Conservation (phyloP, 30 jellyfish, hydroid and myxozoan genomes). For the Pelagia noctiluca region DNA sequence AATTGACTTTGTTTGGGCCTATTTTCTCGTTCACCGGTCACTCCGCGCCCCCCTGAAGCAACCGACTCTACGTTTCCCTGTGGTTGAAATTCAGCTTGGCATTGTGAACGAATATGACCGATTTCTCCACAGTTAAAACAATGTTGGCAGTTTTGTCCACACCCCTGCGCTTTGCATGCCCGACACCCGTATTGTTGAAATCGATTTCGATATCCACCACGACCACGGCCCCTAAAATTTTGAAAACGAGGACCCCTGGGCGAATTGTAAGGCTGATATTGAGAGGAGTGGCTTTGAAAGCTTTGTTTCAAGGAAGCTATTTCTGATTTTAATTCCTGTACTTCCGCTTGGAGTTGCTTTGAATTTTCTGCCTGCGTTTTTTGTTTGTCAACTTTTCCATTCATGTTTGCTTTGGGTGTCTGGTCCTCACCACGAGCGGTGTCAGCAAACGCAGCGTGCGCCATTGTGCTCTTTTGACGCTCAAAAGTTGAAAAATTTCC, state of each 20-base stretch:
- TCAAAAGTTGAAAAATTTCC: neutral
- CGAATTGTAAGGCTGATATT: neutral
- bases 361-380: neutral
- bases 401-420: neutral
- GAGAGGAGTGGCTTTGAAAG: neutral
- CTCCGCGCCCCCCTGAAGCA: slow-evolving; percentile 56
- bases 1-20: slow-evolving; percentile 17
- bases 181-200: slow-evolving; percentile 17
- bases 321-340: neutral
- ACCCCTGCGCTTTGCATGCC: slow-evolving; percentile 14
- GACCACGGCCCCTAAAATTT: neutral
- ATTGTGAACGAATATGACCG: slow-evolving; percentile 20
- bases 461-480: neutral
- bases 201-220: neutral
- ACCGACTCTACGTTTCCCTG: slow-evolving; percentile 30
- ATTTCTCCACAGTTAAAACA: slow-evolving; percentile 33
- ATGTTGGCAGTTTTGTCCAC: slow-evolving; percentile 15
- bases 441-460: neutral
- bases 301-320: neutral
- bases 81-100: neutral
- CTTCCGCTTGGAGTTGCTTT: neutral
- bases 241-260: neutral
- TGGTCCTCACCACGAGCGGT: neutral
- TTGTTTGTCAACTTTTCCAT: neutral
- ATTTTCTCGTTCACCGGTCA: slow-evolving; percentile 9